Conservation (phyloP, 2,113 vertebrate genomes). For the Acanthisitta chloris region DNA sequence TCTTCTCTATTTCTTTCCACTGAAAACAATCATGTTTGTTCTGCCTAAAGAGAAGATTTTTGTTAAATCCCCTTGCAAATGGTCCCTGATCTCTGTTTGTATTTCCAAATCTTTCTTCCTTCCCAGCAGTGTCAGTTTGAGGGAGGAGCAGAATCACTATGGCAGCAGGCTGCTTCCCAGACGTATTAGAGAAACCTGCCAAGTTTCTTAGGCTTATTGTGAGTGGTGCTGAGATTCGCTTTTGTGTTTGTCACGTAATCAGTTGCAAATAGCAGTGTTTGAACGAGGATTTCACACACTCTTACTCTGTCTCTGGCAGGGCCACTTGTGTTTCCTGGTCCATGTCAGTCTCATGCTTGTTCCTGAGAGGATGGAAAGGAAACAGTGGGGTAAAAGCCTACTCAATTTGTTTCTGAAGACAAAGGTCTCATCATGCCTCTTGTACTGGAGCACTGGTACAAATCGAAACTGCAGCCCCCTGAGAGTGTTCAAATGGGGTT, state of each 20-base stretch:
- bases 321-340: not conserved
- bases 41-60: not conserved
- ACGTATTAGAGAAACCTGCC: not conserved
- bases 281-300: not conserved
- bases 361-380: not conserved
- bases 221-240: not conserved
- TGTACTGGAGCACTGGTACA: not conserved
- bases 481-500: not conserved
- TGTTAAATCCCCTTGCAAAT: not conserved
- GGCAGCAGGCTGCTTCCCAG: slow-evolving; percentile 34
- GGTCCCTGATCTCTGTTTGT: not conserved
- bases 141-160: slow-evolving; percentile 19
- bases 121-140: not conserved
- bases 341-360: not conserved
- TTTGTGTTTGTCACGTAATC: not conserved
- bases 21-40: not conserved
- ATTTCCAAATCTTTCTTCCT: slow-evolving; percentile 17
- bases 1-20: not conserved
- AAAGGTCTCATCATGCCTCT: not conserved
- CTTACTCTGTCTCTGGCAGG: not conserved
- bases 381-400: not conserved
- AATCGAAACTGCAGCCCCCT: not conserved
- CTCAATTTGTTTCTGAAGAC: slow-evolving; percentile 15
- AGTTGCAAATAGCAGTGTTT: not conserved
- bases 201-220: slow-evolving; percentile 19